These are phyloP conservation scores for Dreissena rostriformis DNA, from an alignment of 1,140 invertebrate genomes.

Conservation along the genomic window DNA sequence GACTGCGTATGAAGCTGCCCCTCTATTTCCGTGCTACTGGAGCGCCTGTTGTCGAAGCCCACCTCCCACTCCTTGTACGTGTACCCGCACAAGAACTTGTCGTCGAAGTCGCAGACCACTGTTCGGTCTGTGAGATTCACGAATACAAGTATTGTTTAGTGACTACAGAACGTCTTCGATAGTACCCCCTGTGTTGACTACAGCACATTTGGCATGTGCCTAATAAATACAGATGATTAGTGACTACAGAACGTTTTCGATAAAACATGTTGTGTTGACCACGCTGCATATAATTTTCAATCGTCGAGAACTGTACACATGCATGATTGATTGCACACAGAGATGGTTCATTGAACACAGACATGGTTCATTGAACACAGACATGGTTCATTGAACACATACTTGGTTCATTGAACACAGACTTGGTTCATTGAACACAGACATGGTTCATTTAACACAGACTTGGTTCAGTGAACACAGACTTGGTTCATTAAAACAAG, in stretches of 20 bases:
- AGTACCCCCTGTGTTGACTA: neutral
- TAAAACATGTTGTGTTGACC: too few species aligned
- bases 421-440: too few species aligned
- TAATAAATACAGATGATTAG: neutral
- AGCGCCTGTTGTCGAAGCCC: conserved; percentile 44
- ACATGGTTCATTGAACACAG: too few species aligned
- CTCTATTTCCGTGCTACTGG: conserved; percentile 28
- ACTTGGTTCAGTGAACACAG: too few species aligned
- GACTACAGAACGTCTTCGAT: neutral
- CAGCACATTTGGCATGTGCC: neutral
- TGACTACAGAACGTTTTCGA: neutral
- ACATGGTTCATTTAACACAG: too few species aligned
- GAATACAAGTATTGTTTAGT: neutral
- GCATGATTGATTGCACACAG: too few species aligned
- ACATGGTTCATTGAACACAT: too few species aligned
- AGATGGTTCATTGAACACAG: too few species aligned
- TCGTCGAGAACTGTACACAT: too few species aligned
- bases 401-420: too few species aligned
- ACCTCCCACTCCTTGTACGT: conserved; percentile 37
- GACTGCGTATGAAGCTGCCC: conserved; percentile 46
- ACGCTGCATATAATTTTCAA: too few species aligned
- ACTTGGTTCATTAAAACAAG: too few species aligned
- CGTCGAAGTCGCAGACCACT: conserved; percentile 69
- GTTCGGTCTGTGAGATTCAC: conserved; percentile 57
- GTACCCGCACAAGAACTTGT: conserved; percentile 65